These are phyloP conservation scores for Synanthedon formicaeformis DNA, from an alignment of 2,888 invertebrate species.

Conservation along the genomic window DNA sequence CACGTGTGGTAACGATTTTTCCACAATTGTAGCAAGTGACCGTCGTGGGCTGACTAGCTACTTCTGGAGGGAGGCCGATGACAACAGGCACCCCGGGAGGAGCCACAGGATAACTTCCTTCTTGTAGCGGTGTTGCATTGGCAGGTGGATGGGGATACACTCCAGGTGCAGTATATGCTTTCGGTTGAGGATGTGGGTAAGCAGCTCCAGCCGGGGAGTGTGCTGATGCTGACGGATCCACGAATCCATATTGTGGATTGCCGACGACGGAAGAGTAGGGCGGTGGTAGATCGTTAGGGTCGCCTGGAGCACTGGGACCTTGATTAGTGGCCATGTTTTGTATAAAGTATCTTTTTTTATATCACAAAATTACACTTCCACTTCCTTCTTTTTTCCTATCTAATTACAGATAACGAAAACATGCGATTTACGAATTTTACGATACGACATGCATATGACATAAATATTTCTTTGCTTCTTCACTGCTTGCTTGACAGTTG, in stretches of 20 bases:
- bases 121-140: slow-evolving; percentile 29
- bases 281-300: slow-evolving; percentile 55
- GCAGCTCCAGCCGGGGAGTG: slow-evolving; percentile 11
- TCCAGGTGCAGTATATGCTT: slow-evolving; percentile 49
- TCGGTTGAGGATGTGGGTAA: slow-evolving; percentile 26
- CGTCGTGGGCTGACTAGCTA: slow-evolving; percentile 58
- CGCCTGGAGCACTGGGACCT: slow-evolving; percentile 30
- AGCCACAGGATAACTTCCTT: slow-evolving; percentile 15
- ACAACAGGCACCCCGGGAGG: slow-evolving; percentile 29
- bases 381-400: too few relatives aligned
- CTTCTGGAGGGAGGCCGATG: slow-evolving; percentile 45
- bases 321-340: slow-evolving; percentile 35
- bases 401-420: too few relatives aligned
- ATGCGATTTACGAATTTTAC: too few relatives aligned
- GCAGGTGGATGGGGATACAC: slow-evolving; percentile 55
- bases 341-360: too few relatives aligned
- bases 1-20: slow-evolving; percentile 58
- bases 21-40: slow-evolving; percentile 58
- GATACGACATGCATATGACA: too few relatives aligned
- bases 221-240: slow-evolving; percentile 10
- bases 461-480: too few relatives aligned
- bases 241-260: slow-evolving; percentile 54
- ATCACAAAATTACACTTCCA: background rate
- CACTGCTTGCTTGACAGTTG: too few relatives aligned
- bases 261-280: slow-evolving; percentile 59